Conservation (phyloP, 2,797 vertebrate species). For the Enteromius viviparus region DNA sequence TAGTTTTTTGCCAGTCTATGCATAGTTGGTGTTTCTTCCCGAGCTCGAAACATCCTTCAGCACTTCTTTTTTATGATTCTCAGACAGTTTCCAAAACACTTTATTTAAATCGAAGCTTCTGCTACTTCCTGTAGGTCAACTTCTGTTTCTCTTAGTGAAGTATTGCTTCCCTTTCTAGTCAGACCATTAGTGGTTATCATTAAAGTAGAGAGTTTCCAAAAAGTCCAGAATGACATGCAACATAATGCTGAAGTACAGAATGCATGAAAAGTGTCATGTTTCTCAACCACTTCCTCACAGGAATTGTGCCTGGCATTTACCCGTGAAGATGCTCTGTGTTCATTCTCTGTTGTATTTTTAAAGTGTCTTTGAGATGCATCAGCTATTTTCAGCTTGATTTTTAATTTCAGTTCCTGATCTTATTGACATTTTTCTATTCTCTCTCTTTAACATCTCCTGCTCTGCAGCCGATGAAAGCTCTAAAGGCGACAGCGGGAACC, state of each 20-base stretch:
- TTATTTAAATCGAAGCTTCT: conserved; percentile 5
- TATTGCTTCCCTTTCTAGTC: conserved; percentile 52
- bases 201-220: conserved; percentile 15
- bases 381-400: not conserved
- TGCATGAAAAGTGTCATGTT: conserved; percentile 6
- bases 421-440: not conserved
- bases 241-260: conserved; percentile 6
- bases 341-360: not conserved
- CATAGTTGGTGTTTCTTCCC: not conserved
- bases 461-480: conserved; percentile 78
- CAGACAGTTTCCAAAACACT: not conserved
- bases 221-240: conserved; percentile 14
- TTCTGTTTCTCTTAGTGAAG: conserved; percentile 51
- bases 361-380: not conserved
- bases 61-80: not conserved
- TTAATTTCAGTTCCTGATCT: not conserved
- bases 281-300: conserved; percentile 23
- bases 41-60: not conserved
- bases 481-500: conserved; percentile 77
- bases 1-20: not conserved
- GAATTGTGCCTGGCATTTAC: not conserved
- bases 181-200: not conserved
- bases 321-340: not conserved
- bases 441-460: not conserved
- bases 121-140: conserved; percentile 15